Evolutionary conservation across 1,140 invertebrate genomes (phyloP), one percentile per base, ranked within the genome.

Genomic region (Hycleus cichorii): DNA sequence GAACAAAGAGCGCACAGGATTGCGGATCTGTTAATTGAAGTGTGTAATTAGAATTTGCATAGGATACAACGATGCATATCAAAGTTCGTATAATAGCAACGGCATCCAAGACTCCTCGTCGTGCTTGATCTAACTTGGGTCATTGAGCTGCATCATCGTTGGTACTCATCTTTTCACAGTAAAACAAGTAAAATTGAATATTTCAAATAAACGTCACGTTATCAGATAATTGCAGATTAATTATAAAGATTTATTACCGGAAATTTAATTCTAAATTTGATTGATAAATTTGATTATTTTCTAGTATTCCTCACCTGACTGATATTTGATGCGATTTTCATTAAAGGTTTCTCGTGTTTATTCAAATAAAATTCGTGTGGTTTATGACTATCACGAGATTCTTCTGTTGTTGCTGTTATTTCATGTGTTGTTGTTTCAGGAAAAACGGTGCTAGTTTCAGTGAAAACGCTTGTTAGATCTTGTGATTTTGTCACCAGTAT

Each of bases 291-390:
- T 18, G 18, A 18, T 18, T 18, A 18, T 18, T 18, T 18, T 18
- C 18, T 18, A 18, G 18, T 18, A 18, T 18, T 18, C 18, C 78
- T 80, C 65, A 80, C 80, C 77, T 81, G 79, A 58, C 75, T 76
- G 45, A 78, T 75, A 59, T 74, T 80, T 45, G 77, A 77, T 4
- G 76, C 76, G 18, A 80, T 71, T 68, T 80, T 80, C 57, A 80
- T 77, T 65, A 79, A 77, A 40, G 78, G 78, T 64, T 79, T 77
- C 67, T 73, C 72, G 45, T 65, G 62, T 57, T 68, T 74, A 38
- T 48, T 66, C 8, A 69, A 49, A 54, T 71, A 73, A 60, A 73
- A 73, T 52, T 74, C 66, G 53, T 71, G 70, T 39, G 69, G 61
- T 38, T 67, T 68, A 44, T 67, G 69, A 60, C 71, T 74, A 43